A percentile compares a stretch with the other conserved stretches of the same genome.
phyloP scores from a whole-genome alignment of 2,888 invertebrate species.

The Drymonia ruficornis region DNA sequence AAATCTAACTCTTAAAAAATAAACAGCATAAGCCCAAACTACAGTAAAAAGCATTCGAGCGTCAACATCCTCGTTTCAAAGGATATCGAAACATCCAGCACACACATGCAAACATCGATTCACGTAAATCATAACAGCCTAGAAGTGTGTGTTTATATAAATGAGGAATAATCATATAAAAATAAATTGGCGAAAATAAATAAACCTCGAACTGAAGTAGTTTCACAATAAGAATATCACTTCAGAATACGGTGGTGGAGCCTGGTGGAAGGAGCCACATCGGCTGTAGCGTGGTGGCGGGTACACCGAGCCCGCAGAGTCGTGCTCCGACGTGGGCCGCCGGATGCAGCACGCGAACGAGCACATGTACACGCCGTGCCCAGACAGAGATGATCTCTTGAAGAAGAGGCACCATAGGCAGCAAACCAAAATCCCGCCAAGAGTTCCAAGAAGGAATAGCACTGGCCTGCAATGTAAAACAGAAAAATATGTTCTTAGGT shows the following conservation, averaged over 20 bases:
- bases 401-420: slow-evolving; percentile 86
- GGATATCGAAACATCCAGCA: slow-evolving; percentile 5
- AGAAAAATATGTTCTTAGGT: neutral
- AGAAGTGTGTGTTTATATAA: slow-evolving; percentile 9
- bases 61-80: slow-evolving; percentile 7
- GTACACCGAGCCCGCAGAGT: slow-evolving; percentile 92
- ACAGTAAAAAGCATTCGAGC: slow-evolving; percentile 28
- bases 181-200: slow-evolving; percentile 45
- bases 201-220: slow-evolving; percentile 38
- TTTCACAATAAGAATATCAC: slow-evolving; percentile 71
- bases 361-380: slow-evolving; percentile 59
- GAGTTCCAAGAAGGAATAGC: slow-evolving; percentile 88
- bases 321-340: slow-evolving; percentile 87
- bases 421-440: slow-evolving; percentile 87
- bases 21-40: neutral
- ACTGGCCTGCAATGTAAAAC: slow-evolving; percentile 82
- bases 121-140: slow-evolving; percentile 6
- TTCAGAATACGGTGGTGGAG: slow-evolving; percentile 94
- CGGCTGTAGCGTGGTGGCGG: slow-evolving; percentile 94
- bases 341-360: slow-evolving; percentile 74
- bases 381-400: slow-evolving; percentile 50
- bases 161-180: slow-evolving; percentile 20
- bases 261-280: slow-evolving; percentile 92
- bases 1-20: neutral
- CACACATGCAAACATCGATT: slow-evolving; percentile 14